Conservation (phyloP, 2,113 vertebrate genomes). For the Vimba vimba region DNA sequence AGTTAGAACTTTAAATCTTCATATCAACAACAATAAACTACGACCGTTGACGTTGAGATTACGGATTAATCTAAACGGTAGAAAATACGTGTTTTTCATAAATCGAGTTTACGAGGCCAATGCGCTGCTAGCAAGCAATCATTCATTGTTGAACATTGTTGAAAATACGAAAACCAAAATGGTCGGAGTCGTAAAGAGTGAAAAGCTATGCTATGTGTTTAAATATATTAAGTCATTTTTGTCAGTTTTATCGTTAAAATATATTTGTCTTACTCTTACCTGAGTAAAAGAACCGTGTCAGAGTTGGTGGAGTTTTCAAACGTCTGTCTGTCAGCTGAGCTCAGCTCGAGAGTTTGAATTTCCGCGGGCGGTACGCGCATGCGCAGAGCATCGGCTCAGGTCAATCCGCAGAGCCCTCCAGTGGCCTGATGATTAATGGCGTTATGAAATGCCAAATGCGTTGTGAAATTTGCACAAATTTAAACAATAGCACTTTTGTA, state of each 20-base stretch:
- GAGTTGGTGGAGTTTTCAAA: conserved; percentile 16
- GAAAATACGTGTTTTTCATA: background rate
- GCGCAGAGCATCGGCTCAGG: background rate
- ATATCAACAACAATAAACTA: background rate
- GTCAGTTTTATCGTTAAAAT: background rate
- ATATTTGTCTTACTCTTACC: conserved; percentile 39
- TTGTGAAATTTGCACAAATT: background rate
- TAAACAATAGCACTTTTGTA: background rate
- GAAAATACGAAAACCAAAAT: background rate
- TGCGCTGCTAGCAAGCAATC: background rate
- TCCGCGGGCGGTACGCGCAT: conserved; percentile 67
- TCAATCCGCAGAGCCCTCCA: background rate
- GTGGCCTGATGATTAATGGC: background rate
- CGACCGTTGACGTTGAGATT: background rate
- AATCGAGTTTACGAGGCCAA: background rate
- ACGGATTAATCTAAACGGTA: background rate
- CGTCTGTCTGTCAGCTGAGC: conserved; percentile 4
- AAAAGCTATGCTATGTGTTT: background rate
- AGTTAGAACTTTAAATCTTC: background rate
- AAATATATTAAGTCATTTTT: background rate
- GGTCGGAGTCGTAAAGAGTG: background rate
- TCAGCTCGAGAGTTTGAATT: conserved; percentile 78
- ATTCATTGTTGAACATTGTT: background rate
- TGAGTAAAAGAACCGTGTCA: conserved; percentile 18
- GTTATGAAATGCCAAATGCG: background rate